Evolutionary conservation across 2,888 invertebrate species (phyloP).

Genomic region (Pollenia amentaria): DNA sequence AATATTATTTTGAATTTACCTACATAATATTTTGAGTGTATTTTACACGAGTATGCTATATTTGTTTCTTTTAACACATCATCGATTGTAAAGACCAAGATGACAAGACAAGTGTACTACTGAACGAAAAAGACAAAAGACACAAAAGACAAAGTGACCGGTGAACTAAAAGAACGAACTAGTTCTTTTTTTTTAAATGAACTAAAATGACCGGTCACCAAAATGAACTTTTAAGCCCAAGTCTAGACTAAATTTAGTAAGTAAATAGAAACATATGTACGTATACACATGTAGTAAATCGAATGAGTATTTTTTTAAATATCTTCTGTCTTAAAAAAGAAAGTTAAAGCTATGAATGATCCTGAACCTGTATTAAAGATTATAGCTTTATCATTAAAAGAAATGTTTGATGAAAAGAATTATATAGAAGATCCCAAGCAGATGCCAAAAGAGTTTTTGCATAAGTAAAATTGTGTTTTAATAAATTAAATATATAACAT

Average conservation of each 20-base stretch:
- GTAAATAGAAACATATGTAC: neutral
- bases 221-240: too few relatives aligned
- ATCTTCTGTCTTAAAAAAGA: slow-evolving; percentile 8
- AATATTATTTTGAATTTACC: too few relatives aligned
- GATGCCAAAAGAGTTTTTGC: slow-evolving; percentile 45
- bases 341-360: neutral
- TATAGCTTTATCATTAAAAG: slow-evolving; percentile 30
- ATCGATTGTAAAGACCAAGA: too few relatives aligned
- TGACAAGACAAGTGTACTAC: too few relatives aligned
- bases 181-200: too few relatives aligned
- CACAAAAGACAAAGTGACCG: too few relatives aligned
- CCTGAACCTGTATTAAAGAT: slow-evolving; percentile 50
- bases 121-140: too few relatives aligned
- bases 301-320: neutral
- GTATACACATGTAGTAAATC: neutral
- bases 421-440: slow-evolving; percentile 23
- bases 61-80: too few relatives aligned
- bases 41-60: too few relatives aligned
- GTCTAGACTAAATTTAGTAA: slow-evolving; percentile 71
- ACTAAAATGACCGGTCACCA: too few relatives aligned
- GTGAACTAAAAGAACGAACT: too few relatives aligned
- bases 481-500: neutral
- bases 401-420: slow-evolving; percentile 64
- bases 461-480: slow-evolving; percentile 25
- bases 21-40: too few relatives aligned